Evolutionary conservation across 1,140 invertebrate species (phyloP), one percentile per base, ranked within the genome.

Genomic region (Caenorhabditis inopinata): DNA sequence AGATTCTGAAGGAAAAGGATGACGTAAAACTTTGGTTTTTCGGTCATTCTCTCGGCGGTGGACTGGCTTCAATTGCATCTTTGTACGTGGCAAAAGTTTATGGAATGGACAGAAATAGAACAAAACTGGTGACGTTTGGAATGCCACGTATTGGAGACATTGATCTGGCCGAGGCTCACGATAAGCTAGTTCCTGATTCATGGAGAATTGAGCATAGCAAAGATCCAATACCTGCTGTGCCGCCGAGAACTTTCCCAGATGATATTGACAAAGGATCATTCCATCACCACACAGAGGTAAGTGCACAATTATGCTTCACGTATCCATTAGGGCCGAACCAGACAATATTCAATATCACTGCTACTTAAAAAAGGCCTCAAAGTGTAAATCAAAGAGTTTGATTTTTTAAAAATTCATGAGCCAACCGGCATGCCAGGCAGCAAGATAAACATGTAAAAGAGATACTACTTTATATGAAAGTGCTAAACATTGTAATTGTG

Each of bases 81-180:
- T 51, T 74, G 25, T 53, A 75, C 38, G 73, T 81, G 18, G 73
- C 75, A 2, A 51, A 76, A 18, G 58, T 25, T n/a, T 75, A 62
- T 18, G 27, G 25, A 5, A 12, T 58, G 0, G n/a, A 38, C 21
- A 25, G 32, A 0, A 32, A 12, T 29, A n/a, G 47, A 18, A 73
- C 75, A 21, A 79, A 79, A 68, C n/a, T 81, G 29, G 73, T 74
- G 27, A 81, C 74, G 9, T 81, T 81, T 25, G 79, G 79, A 14
- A 68, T 75, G 49, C 79, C 79, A 45, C 21, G 79, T 1, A 68
- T 81, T 35, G 79, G 79, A 29, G 74, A 81, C 62, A 51, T 75
- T 27, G 42, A 29, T 62, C 48, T 81, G 29, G 79, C 79, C 1
- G 74, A 58, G 14, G 79, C 62, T 6, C 79, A 81, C 38, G 79